Conservation (phyloP, 2,888 invertebrate genomes). For the Baccha elongata region DNA sequence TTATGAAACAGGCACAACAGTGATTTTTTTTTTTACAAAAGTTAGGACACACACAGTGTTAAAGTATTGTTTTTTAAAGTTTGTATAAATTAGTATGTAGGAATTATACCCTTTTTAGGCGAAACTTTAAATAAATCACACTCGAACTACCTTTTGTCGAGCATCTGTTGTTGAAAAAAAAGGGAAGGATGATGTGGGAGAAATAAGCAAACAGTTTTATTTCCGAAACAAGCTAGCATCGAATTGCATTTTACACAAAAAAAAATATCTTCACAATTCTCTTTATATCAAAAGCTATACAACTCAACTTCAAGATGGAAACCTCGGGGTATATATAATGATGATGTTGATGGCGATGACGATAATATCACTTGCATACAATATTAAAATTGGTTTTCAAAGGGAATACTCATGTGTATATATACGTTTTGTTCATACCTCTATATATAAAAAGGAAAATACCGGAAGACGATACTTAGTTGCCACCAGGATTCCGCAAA, state of each 20-base stretch:
- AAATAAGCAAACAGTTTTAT: slow-evolving; percentile 1
- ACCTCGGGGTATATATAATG: slow-evolving; percentile 49
- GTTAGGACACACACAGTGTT: too few species aligned
- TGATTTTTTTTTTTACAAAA: background rate
- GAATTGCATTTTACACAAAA: background rate
- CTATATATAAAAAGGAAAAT: background rate
- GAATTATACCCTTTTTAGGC: slow-evolving; percentile 35
- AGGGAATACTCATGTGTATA: slow-evolving; percentile 56
- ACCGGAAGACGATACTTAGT: slow-evolving; percentile 62
- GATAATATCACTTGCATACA: slow-evolving; percentile 73
- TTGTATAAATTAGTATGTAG: too few species aligned
- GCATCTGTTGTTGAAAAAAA: slow-evolving; percentile 38
- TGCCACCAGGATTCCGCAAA: slow-evolving; percentile 48
- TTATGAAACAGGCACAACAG: slow-evolving; percentile 61
- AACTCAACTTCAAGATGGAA: slow-evolving; percentile 30
- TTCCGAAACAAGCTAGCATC: slow-evolving; percentile 7
- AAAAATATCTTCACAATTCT: slow-evolving; percentile 47
- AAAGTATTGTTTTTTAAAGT: too few species aligned
- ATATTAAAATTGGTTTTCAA: slow-evolving; percentile 74
- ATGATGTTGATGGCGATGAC: slow-evolving; percentile 66
- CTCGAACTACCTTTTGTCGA: slow-evolving; percentile 50
- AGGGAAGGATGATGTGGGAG: background rate
- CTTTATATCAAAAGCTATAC: slow-evolving; percentile 1
- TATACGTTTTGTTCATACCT: background rate
- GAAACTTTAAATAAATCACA: slow-evolving; percentile 68